These are phyloP conservation scores for Euwallacea similis DNA, from an alignment of 1,140 invertebrate genomes.

Conservation along the genomic window DNA sequence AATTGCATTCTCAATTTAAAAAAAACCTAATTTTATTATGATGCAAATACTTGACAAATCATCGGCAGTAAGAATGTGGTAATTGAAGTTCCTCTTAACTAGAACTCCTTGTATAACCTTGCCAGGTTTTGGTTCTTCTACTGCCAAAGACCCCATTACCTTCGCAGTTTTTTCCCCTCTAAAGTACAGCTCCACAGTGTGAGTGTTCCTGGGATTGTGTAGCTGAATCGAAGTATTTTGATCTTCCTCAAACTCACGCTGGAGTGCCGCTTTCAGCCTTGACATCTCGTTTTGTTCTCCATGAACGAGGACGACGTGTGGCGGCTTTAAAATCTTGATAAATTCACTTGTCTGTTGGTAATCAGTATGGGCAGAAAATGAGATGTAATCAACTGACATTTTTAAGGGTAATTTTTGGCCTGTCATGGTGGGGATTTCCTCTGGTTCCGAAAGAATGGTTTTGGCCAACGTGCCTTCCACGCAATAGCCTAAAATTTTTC, in stretches of 20 bases:
- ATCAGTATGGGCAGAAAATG: constrained; percentile 99
- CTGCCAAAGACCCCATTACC: constrained; percentile 90
- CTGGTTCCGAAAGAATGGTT: constrained; percentile 95
- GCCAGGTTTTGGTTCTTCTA: constrained; percentile 77
- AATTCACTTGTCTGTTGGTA: constrained; percentile 99
- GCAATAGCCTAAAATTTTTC: constrained; percentile 75
- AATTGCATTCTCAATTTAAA: constrained; percentile 20
- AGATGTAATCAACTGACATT: constrained; percentile 99
- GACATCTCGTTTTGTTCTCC: constrained; percentile 99
- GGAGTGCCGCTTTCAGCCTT: constrained; percentile 89
- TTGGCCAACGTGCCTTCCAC: constrained; percentile 99
- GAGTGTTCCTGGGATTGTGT: constrained; percentile 96
- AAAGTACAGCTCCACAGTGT: constrained; percentile 90
- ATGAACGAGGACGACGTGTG: constrained; percentile 96
- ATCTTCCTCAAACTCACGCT: constrained; percentile 93
- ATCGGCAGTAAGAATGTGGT: constrained; percentile 88
- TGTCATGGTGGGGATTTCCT: constrained; percentile 93
- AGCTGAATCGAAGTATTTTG: constrained; percentile 85
- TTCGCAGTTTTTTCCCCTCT: constrained; percentile 97
- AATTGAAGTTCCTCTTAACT: constrained; percentile 98
- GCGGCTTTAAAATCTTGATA: constrained; percentile 89
- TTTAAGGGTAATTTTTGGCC: constrained; percentile 96
- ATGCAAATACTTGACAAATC: constrained; percentile 81
- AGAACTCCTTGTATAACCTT: constrained; percentile 88
- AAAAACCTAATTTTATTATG: background rate